phyloP scores from a whole-genome alignment of 2,888 invertebrate genomes.

The Acrobasis suavella region DNA sequence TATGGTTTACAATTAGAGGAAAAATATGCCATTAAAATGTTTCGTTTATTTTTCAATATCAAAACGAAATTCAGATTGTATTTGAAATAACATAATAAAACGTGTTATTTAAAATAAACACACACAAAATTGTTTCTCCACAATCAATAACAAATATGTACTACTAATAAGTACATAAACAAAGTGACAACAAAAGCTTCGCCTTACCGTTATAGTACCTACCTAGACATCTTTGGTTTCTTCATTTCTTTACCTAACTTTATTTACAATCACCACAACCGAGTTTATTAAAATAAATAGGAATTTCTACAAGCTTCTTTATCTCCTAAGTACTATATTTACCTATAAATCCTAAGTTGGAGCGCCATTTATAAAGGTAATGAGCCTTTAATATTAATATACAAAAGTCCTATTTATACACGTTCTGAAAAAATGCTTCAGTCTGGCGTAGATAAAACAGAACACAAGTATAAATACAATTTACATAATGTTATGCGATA shows the following conservation, averaged over 20 bases:
- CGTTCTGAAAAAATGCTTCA: constrained; percentile 5
- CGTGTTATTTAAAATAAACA: too few species aligned
- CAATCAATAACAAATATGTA: constrained; percentile 43
- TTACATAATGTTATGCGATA: constrained; percentile 22
- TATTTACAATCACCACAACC: constrained; percentile 77
- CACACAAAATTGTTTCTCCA: constrained; percentile 32
- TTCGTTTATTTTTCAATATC: too few species aligned
- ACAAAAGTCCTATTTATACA: neutral
- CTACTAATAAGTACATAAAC: constrained; percentile 46
- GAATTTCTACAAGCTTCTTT: constrained; percentile 49
- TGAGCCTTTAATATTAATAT: constrained; percentile 17
- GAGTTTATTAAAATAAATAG: constrained; percentile 55
- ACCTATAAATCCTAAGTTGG: constrained; percentile 21
- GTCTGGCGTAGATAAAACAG: constrained; percentile 3
- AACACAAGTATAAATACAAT: constrained; percentile 13
- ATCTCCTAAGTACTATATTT: constrained; percentile 25
- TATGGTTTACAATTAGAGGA: too few species aligned
- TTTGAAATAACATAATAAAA: too few species aligned
- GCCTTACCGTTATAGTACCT: constrained; percentile 42
- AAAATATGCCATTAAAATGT: too few species aligned
- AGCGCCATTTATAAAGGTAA: constrained; percentile 24
- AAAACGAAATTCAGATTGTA: too few species aligned
- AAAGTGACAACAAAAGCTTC: constrained; percentile 62
- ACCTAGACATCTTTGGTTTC: constrained; percentile 46
- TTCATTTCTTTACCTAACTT: constrained; percentile 45